A percentile compares a stretch with the other conserved stretches of the same genome.
Conservation (phyloP, 1,140 invertebrate genomes). For the Drosophila suzukii region DNA sequence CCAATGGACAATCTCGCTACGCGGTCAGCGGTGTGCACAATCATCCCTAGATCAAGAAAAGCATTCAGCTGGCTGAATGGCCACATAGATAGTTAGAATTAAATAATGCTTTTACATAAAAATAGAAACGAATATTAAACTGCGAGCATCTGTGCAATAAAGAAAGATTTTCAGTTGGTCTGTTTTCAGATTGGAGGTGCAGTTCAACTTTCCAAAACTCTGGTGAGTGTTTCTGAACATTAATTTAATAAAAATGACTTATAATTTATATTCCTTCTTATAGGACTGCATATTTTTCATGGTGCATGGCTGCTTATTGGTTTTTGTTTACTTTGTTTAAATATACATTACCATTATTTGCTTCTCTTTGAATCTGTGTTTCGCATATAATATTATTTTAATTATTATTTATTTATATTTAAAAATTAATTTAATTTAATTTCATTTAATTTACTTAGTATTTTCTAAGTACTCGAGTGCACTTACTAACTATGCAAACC, state of each 20-base stretch:
- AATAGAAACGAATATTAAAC: constrained; percentile 3
- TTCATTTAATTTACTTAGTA: background rate
- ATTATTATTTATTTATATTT: background rate
- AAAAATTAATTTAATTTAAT: background rate
- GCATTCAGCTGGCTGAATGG: constrained; percentile 2
- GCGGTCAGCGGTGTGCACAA: constrained; percentile 76
- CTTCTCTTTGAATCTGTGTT: background rate
- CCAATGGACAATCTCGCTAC: constrained; percentile 47
- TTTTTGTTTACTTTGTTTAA: background rate
- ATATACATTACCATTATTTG: background rate
- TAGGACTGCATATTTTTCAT: background rate
- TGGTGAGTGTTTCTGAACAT: constrained; percentile 34
- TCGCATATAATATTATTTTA: too few species aligned
- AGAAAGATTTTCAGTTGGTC: background rate
- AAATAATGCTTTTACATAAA: background rate
- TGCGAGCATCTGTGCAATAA: background rate
- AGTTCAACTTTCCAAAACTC: background rate
- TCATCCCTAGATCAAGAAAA: constrained; percentile 37
- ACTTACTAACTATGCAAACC: background rate
- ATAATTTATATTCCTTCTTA: background rate
- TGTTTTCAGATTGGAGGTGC: background rate
- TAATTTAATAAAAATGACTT: background rate
- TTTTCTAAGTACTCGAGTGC: background rate
- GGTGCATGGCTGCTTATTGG: background rate
- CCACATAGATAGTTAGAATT: constrained; percentile 3